A percentile compares a stretch with the other conserved stretches of the same genome.
Evolutionary conservation across 1,140 invertebrate species (phyloP).

Genomic region (Zeugodacus cucurbitae): DNA sequence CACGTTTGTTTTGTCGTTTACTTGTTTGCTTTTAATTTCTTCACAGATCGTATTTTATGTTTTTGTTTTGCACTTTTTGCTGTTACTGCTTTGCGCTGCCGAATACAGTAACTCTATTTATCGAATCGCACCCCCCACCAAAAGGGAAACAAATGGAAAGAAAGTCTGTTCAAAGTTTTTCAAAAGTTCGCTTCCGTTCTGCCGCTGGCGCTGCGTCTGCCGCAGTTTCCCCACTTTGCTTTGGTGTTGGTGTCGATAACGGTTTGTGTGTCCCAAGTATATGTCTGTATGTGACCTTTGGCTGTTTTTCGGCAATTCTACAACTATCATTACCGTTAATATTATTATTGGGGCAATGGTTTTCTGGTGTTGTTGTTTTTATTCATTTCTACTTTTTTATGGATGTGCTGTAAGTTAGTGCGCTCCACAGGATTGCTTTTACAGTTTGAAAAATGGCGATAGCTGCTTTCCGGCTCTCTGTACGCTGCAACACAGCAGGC

Average conservation of each 20-base stretch:
- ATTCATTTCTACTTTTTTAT: background rate
- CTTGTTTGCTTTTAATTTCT: conserved; percentile 31
- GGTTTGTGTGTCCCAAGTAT: background rate
- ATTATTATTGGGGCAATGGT: background rate
- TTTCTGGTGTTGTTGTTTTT: background rate
- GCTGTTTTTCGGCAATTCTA: background rate
- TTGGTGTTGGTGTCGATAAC: background rate
- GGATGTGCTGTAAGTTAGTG: background rate
- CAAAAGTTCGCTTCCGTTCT: background rate
- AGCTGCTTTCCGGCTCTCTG: background rate
- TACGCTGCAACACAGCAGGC: background rate
- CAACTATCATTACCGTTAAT: conserved; percentile 7
- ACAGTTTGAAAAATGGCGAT: conserved; percentile 4
- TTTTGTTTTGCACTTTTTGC: background rate
- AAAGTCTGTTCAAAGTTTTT: background rate
- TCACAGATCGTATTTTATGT: conserved; percentile 13
- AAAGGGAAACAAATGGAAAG: background rate
- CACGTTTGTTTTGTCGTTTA: background rate
- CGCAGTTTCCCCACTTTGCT: background rate
- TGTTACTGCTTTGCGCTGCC: conserved; percentile 44
- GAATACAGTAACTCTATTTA: background rate
- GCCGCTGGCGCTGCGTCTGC: background rate
- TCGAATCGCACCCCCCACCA: background rate
- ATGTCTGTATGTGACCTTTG: background rate
- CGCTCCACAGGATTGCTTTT: background rate